A percentile compares a stretch with the other conserved stretches of the same genome.
These are phyloP conservation scores for Corythaeola cristata DNA, from an alignment of 2,113 vertebrate species.

Conservation along the genomic window DNA sequence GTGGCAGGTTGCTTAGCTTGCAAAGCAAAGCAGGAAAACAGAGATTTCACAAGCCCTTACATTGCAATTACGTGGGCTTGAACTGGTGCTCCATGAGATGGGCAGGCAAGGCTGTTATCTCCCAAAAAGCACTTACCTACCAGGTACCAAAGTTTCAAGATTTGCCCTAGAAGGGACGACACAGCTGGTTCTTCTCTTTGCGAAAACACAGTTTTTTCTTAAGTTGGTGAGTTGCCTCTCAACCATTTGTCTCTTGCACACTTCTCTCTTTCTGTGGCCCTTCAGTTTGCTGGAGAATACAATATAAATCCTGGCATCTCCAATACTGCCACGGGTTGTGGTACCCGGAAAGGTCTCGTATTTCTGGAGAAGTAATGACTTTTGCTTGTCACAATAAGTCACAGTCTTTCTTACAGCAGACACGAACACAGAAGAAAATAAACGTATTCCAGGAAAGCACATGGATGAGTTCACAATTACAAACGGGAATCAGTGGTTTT, in stretches of 20 bases:
- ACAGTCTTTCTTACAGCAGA: slow-evolving; percentile 10
- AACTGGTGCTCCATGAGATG: neutral
- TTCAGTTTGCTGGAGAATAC: neutral
- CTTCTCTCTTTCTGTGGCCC: neutral
- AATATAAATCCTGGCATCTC: neutral
- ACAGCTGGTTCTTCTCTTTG: neutral
- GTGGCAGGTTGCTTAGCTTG: slow-evolving; percentile 6
- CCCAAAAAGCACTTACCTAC: neutral
- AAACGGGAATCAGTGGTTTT: neutral
- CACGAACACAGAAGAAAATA: neutral
- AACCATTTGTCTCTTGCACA: neutral
- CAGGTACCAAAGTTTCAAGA: neutral
- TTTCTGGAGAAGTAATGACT: neutral
- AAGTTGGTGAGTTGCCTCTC: neutral
- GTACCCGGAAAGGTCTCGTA: neutral
- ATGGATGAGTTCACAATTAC: neutral
- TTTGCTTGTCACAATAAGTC: neutral
- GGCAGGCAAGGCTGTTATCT: neutral
- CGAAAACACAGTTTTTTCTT: neutral
- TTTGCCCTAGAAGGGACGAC: neutral
- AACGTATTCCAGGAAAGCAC: slow-evolving; percentile 15
- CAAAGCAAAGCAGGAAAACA: slow-evolving; percentile 13
- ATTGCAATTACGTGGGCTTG: neutral
- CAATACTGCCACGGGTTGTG: neutral
- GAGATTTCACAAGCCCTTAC: slow-evolving; percentile 2